phyloP scores from a whole-genome alignment of 92 coral and sea anemone genomes.

The Anthopleura xanthogrammica region DNA sequence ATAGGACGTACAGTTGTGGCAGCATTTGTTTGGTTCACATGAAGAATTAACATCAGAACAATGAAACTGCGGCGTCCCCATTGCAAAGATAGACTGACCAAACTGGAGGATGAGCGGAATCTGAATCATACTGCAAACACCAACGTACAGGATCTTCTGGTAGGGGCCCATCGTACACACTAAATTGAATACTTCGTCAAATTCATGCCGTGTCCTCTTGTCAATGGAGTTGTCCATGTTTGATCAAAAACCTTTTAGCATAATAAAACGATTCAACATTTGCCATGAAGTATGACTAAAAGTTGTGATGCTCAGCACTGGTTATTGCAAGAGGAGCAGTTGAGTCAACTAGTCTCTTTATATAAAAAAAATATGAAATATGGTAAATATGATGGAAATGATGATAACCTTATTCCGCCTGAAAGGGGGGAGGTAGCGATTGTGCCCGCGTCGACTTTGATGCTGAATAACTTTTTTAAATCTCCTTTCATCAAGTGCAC shows the following conservation, averaged over 20 bases:
- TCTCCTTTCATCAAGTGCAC: no score
- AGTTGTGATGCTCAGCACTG: no score
- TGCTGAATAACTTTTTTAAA: no score
- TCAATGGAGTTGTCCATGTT: background rate
- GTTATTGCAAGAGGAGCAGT: no score
- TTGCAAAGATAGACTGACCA: constrained; percentile 31
- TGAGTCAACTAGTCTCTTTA: no score
- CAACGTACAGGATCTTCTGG: constrained; percentile 31
- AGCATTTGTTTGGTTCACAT: constrained; percentile 36
- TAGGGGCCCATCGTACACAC: constrained; percentile 38
- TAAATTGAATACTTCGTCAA: constrained; percentile 38
- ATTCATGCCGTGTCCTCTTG: constrained; percentile 18
- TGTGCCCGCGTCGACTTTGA: no score
- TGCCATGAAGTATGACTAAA: no score
- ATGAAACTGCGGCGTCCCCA: constrained; percentile 38
- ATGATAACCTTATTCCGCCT: no score
- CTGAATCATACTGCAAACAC: constrained; percentile 14
- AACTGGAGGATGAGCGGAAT: constrained; percentile 27
- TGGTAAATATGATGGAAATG: no score
- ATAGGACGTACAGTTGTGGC: constrained; percentile 34
- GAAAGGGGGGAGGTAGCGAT: no score
- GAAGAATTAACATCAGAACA: constrained; percentile 26
- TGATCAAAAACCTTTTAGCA: background rate
- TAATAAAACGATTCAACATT: no score
- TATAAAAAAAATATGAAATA: no score